Evolutionary conservation across 2,888 invertebrate species (phyloP).

Genomic region (Hirtodrosophila cameraria): DNA sequence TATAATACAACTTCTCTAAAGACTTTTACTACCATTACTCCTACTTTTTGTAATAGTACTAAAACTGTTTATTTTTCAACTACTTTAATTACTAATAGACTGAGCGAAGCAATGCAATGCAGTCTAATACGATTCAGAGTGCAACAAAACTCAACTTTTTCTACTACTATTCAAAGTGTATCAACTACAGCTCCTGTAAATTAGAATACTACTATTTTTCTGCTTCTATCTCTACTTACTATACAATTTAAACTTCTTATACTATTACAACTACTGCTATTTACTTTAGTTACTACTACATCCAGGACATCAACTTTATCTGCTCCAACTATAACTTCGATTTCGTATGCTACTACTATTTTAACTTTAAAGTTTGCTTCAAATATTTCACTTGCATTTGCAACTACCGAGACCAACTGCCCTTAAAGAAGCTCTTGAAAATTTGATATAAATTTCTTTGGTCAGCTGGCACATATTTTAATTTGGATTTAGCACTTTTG

Average conservation of each 20-base stretch:
- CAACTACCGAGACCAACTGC: neutral
- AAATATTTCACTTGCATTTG: too few species aligned
- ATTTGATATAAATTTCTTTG: neutral
- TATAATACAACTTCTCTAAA: neutral
- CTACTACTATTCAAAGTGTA: too few species aligned
- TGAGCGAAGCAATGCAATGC: too few species aligned
- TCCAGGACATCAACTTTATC: neutral
- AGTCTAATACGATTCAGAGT: too few species aligned
- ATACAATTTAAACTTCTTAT: too few species aligned
- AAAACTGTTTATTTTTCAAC: too few species aligned
- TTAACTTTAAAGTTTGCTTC: too few species aligned
- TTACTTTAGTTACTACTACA: neutral
- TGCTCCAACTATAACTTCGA: neutral
- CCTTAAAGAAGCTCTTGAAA: too few species aligned
- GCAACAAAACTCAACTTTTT: neutral
- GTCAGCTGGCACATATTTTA: neutral
- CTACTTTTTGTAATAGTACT: too few species aligned
- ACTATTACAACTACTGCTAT: neutral
- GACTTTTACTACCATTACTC: neutral
- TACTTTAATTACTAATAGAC: too few species aligned
- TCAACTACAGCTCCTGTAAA: too few species aligned
- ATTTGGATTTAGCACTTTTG: slow-evolving; percentile 19
- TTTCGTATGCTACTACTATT: neutral
- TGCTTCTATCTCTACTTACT: neutral
- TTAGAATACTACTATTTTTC: neutral